Base-by-base conservation (phyloP, 2,113 vertebrate species). In the Sebastes schlegelii region DNA sequence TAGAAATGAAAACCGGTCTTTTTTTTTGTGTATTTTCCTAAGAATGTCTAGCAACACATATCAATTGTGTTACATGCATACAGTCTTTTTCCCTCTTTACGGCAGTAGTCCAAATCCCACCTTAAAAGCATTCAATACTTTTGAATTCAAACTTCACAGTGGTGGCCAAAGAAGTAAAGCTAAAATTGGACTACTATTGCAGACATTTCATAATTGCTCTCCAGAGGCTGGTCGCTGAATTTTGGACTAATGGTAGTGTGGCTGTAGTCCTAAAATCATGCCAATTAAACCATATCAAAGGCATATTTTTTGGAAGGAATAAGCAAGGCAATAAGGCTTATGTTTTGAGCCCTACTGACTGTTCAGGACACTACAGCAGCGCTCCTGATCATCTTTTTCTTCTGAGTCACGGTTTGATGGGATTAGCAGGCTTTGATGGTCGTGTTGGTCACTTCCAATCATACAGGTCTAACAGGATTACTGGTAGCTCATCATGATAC, bases 341-440 rank as follows among this genome's bases (percentile, higher is more conserved):
- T 67, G 19, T 57, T 60, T 64, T 14, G 45, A 45, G 19, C 42
- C 8, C 8, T 14, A 9, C 17, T 45, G 58, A 40, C 42, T 60
- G 34, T 21, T 54, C 6, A 54, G 26, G 58, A 55, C 46, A 23
- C 21, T 19, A 62, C 68, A 57, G 54, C 74, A 65, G 26, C 7
- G n/a, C 34, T 46, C 26, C 73, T 62, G 57, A 11, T 79, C 8
- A 0, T 3, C 23, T 58, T 64, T 83, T 83, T 62, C 77, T 23
- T 2, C 65, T 19, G 54, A 40, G 64, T n/a, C 0, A 2, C 11
- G 5, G 58, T 19, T 82, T 74, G 74, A 88, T 75, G 61, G 65
- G 80, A 86, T 86, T 80, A 84, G 49, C 48, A 64, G 79, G 67
- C 77, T 83, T 67, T 75, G 64, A 83, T 78, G 77, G 65, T 60